Evolutionary conservation across 2,113 vertebrate species (phyloP), one percentile per base, ranked within the genome.

Genomic region (Ptyas mucosa): DNA sequence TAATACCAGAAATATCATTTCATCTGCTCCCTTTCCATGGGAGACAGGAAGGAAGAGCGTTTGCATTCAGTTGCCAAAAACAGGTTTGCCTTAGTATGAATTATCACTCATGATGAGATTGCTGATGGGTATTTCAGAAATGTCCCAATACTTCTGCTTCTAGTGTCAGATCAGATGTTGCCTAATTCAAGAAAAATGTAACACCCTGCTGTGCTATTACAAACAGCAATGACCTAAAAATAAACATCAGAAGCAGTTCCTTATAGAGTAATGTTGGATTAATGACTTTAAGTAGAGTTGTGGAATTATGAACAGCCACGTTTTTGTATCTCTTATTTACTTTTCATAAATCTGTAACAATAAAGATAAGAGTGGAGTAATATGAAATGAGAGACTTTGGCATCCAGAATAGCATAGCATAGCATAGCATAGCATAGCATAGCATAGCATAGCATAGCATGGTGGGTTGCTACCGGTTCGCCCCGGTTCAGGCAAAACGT

Each of bases 141-240:
- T 34, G 43, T 86, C 75, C 43, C 54, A 85, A 61, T 54, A 89
- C 46, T 26, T 85, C 88, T 85, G 11, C 21, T 89, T 86, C 52
- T 58, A n/a, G 69, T 93, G 85, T 61, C 88, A 85, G 43, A 52
- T 55, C 43, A 93, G 92, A 85, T 61, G 58, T 93, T 93, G 51
- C 69, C 49, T 85, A 57, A 93, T 89, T 54, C 43, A 85, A 21
- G 43, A 89, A 57, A 85, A 21, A 54, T 23, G 14, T 69, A 43
- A 34, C 53, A 75, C 29, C 21, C 43, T 23, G 49, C 39, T 43
- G 10, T 89, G 87, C 43, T 51, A 34, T 49, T 52, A n/a, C 57
- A 88, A 64, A 53, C 46, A 39, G n/a, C 49, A 39, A 15, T 2
- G 21, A 89, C 5, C 53, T 54, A 12, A 54, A 89, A 81, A 29